These are phyloP conservation scores for Eristalis arbustorum DNA, from an alignment of 2,888 invertebrate genomes.

Conservation along the genomic window DNA sequence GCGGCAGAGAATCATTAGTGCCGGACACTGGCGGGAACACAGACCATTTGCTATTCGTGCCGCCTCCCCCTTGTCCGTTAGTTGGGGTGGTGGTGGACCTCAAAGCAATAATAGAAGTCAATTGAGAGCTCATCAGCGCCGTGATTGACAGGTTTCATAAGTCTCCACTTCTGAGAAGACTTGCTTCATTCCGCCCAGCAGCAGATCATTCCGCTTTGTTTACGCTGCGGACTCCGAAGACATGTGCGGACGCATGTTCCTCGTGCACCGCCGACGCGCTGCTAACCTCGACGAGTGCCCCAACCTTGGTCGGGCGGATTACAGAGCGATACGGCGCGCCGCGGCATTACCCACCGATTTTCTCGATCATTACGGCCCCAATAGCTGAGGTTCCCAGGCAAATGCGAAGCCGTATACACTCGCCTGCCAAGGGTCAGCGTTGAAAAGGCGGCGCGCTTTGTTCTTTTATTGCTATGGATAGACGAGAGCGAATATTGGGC, in stretches of 20 bases:
- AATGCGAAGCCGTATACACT: slow-evolving; percentile 9
- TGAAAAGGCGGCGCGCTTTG: slow-evolving; percentile 48
- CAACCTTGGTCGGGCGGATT: slow-evolving; percentile 56
- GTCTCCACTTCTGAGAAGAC: slow-evolving; percentile 1
- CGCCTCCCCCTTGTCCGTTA: neutral
- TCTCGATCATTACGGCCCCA: slow-evolving; percentile 38
- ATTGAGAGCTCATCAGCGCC: slow-evolving; percentile 63
- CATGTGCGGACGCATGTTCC: neutral
- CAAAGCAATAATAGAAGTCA: slow-evolving; percentile 58
- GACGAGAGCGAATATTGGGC: neutral
- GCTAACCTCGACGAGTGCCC: slow-evolving; percentile 7
- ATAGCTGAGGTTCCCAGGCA: slow-evolving; percentile 51
- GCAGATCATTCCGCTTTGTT: slow-evolving; percentile 1
- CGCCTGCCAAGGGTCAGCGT: slow-evolving; percentile 25
- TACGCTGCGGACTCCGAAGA: neutral
- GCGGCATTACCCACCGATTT: slow-evolving; percentile 56
- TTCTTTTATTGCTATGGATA: slow-evolving; percentile 50
- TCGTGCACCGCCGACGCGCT: slow-evolving; percentile 11
- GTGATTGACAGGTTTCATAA: slow-evolving; percentile 64
- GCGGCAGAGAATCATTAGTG: slow-evolving; percentile 33
- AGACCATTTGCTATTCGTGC: slow-evolving; percentile 45
- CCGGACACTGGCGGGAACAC: slow-evolving; percentile 1
- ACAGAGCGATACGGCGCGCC: slow-evolving; percentile 27
- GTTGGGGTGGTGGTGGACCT: neutral
- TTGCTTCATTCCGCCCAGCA: neutral